These are phyloP conservation scores for Lepilemur septentrionalis DNA, from an alignment of 2,797 vertebrate species.

Conservation along the genomic window DNA sequence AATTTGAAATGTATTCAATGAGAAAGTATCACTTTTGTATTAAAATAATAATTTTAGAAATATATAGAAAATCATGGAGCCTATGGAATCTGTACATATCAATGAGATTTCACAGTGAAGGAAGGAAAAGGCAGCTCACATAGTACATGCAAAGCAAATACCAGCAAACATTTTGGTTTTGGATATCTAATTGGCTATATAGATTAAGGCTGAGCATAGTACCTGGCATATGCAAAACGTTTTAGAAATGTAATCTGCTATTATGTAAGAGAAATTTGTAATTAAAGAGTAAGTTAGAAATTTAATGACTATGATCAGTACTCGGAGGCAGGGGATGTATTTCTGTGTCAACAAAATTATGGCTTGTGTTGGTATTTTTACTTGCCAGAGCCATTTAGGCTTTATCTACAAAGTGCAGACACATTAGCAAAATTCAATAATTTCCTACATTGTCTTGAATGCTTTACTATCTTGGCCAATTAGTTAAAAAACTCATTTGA, in stretches of 20 bases:
- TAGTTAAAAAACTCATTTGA: conserved; percentile 16
- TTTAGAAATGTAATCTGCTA: not conserved
- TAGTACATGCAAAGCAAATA: not conserved
- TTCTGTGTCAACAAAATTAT: not conserved
- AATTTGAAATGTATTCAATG: not conserved
- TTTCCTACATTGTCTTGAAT: not conserved
- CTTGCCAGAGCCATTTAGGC: not conserved
- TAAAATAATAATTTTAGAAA: not conserved
- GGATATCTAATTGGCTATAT: not conserved
- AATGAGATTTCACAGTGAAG: not conserved
- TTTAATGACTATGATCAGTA: not conserved
- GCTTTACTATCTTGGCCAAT: not conserved
- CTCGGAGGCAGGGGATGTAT: not conserved
- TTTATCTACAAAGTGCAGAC: not conserved
- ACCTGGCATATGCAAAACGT: not conserved
- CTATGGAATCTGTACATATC: not conserved
- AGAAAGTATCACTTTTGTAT: not conserved
- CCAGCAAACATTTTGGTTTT: not conserved
- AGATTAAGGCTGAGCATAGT: not conserved
- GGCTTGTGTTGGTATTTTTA: not conserved
- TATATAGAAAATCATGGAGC: not conserved
- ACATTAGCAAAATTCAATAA: not conserved
- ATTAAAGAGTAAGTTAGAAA: not conserved
- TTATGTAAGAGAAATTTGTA: not conserved
- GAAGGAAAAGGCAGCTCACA: not conserved